Evolutionary conservation across 64 coral and sea anemone genomes (phyloP).

Genomic region (Actinia tenebrosa): DNA sequence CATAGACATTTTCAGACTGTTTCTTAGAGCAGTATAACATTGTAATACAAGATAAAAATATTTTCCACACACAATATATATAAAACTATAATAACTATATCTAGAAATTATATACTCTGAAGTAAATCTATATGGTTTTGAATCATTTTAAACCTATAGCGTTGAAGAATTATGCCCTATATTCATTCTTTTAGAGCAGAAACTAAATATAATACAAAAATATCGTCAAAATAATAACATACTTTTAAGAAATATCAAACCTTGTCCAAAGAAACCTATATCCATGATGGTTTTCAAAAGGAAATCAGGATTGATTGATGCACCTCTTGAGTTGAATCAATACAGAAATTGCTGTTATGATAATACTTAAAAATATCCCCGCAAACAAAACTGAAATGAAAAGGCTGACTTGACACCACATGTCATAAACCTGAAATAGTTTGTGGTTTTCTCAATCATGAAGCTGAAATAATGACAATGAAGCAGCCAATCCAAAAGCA

Average conservation of each 20-base stretch:
- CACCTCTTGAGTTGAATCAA: neutral
- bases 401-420: neutral
- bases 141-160: neutral
- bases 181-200: neutral
- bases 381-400: conserved; percentile 10
- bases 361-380: neutral
- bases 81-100: too few species aligned
- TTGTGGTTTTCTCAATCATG: neutral
- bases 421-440: neutral
- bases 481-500: neutral
- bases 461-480: neutral
- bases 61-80: too few species aligned
- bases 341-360: neutral
- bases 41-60: too few species aligned
- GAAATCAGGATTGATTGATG: neutral
- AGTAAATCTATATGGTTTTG: neutral
- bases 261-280: neutral
- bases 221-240: neutral
- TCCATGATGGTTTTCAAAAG: neutral
- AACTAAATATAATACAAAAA: neutral
- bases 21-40: too few species aligned
- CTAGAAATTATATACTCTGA: too few species aligned
- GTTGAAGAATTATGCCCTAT: neutral
- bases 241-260: neutral
- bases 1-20: too few species aligned